phyloP scores from a whole-genome alignment of 2,113 vertebrate species.

The Scomber colias region DNA sequence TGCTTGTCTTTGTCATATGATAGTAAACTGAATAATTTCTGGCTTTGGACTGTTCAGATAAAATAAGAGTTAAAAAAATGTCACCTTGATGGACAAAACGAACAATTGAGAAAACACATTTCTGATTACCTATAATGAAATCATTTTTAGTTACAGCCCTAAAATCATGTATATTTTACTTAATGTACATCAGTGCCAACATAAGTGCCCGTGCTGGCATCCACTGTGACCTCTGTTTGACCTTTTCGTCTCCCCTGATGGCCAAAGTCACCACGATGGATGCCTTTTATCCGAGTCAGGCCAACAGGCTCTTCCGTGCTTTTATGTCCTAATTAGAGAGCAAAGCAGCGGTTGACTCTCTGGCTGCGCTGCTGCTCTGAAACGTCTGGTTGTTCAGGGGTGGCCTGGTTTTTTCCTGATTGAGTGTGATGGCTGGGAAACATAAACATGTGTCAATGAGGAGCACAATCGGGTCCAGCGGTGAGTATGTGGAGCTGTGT shows the following conservation, averaged over 20 bases:
- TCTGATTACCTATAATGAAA: too few relatives aligned
- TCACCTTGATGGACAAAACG: too few relatives aligned
- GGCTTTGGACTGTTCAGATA: too few relatives aligned
- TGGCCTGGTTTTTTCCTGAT: slow-evolving; percentile 75
- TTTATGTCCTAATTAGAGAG: slow-evolving; percentile 77
- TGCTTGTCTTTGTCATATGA: too few relatives aligned
- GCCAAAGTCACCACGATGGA: slow-evolving; percentile 28
- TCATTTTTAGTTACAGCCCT: too few relatives aligned
- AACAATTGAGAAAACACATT: too few relatives aligned
- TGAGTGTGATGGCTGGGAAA: slow-evolving; percentile 67
- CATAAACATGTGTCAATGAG: slow-evolving; percentile 62
- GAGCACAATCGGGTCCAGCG: slow-evolving; percentile 47
- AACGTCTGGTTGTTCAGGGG: slow-evolving; percentile 70
- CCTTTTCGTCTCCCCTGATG: slow-evolving; percentile 35
- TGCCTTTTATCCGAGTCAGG: slow-evolving; percentile 55
- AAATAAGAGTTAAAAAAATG: too few relatives aligned
- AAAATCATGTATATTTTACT: neutral
- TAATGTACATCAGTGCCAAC: neutral
- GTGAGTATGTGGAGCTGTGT: slow-evolving; percentile 21
- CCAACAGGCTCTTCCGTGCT: slow-evolving; percentile 60
- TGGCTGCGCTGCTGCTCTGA: slow-evolving; percentile 53
- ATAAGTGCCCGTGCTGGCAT: slow-evolving; percentile 1
- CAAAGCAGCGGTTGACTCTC: slow-evolving; percentile 54
- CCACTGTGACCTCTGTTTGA: slow-evolving; percentile 42
- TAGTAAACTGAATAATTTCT: too few relatives aligned